Evolutionary conservation across 2,797 vertebrate genomes (phyloP), one percentile per base, ranked within the genome.

Genomic region (Lemur catta): DNA sequence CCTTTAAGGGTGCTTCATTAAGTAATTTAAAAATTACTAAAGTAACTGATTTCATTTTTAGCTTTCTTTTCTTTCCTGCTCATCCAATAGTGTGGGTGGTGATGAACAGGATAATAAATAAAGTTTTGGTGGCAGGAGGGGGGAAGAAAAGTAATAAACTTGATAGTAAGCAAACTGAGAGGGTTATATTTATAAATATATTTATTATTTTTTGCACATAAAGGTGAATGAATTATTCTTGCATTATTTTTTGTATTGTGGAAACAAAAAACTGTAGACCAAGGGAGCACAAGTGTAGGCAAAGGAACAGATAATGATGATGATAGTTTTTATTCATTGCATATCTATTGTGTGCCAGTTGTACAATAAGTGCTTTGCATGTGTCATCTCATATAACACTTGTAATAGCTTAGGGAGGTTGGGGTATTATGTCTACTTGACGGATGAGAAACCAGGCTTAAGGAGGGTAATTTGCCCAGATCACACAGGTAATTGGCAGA

Each of bases 41-140:
- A 12, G 72, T 65, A 90, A 86, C 24, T 57, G 48, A 67, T 78
- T 93, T 90, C 6, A 41, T 78, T 72, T 76, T 76, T 86, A 35
- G 30, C 46, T 76, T 91, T 89, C n/a, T 94, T 69, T 24, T 81
- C 92, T 94, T 71, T 84, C 38, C 69, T 67, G 9, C 41, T 97
- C 85, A 35, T 14, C 17, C 61, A 52, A 28, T 95, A 78, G 35
- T 35, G 3, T 48, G 50, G 33, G 43, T 50, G 12, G 9, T 57
- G 33, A 88, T 87, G 14, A 91, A 6, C 43, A 91, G 22, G 30
- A 33, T 74, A 92, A 74, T 41, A 11, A 43, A 50, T 79, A 24
- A 50, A 57, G 38, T 55, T 87, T 96, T 78, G 15, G 33, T 90
- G 71, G 65, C 30, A 88, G 52, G 30, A 59, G 3, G 55, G 10